Evolutionary conservation across 1,140 invertebrate genomes (phyloP).

Genomic region (Brachionus paranguensis): DNA sequence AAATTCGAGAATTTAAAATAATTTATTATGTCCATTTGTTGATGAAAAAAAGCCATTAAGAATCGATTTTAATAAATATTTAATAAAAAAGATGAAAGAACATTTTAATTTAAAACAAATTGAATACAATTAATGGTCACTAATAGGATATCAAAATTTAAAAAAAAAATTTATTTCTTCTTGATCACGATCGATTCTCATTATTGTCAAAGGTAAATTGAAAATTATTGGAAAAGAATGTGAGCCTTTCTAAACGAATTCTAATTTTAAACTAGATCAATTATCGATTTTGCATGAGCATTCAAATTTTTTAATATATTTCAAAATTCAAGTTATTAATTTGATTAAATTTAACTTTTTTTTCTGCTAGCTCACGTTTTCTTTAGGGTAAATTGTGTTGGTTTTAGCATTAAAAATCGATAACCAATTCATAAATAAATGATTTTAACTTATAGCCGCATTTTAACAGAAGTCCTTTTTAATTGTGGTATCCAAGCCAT

Average conservation of each 20-base stretch:
- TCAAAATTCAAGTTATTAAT: background rate
- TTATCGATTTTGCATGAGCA: slow-evolving; percentile 26
- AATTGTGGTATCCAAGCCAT: slow-evolving; percentile 7
- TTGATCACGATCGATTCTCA: background rate
- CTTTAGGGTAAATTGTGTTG: background rate
- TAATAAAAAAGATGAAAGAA: background rate
- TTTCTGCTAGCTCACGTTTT: background rate
- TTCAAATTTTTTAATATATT: background rate
- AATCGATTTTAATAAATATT: background rate
- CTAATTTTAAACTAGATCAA: slow-evolving; percentile 5
- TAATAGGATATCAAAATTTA: background rate
- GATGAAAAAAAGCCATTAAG: background rate
- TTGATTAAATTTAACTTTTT: slow-evolving; percentile 14
- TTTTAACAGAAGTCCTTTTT: background rate
- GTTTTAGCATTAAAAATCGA: slow-evolving; percentile 18
- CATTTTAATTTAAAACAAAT: background rate
- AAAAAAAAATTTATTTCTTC: background rate
- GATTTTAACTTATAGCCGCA: background rate
- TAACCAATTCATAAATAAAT: background rate
- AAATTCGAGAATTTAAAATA: background rate
- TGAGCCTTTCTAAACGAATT: background rate
- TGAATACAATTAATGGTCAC: background rate
- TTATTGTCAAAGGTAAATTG: background rate
- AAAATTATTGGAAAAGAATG: background rate
- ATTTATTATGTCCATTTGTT: background rate